Conservation (phyloP, 1,140 invertebrate species). For the Fragariocoptes setiger region DNA sequence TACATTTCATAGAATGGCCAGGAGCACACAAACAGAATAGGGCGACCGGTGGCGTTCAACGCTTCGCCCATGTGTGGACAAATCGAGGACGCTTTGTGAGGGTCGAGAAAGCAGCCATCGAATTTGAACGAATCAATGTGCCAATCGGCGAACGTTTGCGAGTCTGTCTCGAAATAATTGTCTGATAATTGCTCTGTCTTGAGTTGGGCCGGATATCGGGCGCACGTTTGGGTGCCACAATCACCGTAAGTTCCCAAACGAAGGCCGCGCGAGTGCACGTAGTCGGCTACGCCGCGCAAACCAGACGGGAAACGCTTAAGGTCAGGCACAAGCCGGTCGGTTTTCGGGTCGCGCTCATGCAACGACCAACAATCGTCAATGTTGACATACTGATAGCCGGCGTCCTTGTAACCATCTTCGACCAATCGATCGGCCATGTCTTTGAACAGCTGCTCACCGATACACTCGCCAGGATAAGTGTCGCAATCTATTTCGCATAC, state of each 20-base stretch:
- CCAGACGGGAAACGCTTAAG: conserved; percentile 57
- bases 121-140: conserved; percentile 25
- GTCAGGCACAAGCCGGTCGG: conserved; percentile 42
- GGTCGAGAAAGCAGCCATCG: conserved; percentile 22
- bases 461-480: conserved; percentile 65
- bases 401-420: conserved; percentile 50
- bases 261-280: conserved; percentile 29
- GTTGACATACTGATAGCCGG: conserved; percentile 70
- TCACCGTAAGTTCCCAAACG: conserved; percentile 29
- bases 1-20: conserved; percentile 16
- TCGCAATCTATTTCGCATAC: conserved; percentile 72
- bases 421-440: conserved; percentile 68
- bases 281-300: conserved; percentile 56
- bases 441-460: conserved; percentile 61
- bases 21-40: conserved; percentile 18
- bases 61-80: conserved; percentile 16
- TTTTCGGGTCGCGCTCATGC: conserved; percentile 18
- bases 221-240: conserved; percentile 24
- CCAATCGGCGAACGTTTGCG: conserved; percentile 26
- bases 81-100: conserved; percentile 4
- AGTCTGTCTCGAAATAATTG: conserved; percentile 21
- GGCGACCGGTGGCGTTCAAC: conserved; percentile 17
- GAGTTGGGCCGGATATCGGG: conserved; percentile 24
- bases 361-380: conserved; percentile 86
- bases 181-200: conserved; percentile 13